Evolutionary conservation across 2,888 invertebrate genomes (phyloP), one percentile per base, ranked within the genome.

Genomic region (Nomada fabriciana): DNA sequence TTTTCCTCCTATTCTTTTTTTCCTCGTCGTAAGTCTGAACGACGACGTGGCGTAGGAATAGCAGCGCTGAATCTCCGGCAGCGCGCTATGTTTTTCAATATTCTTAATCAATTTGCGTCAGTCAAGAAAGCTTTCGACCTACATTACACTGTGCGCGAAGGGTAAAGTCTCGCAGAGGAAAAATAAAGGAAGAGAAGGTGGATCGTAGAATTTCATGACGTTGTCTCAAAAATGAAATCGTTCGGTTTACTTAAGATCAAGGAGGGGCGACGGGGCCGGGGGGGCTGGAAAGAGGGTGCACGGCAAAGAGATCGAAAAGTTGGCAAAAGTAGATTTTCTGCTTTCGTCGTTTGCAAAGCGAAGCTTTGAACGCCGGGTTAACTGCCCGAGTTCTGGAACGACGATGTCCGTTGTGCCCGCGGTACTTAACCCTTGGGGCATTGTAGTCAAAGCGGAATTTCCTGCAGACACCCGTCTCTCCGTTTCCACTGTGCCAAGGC

Each of bases 331-430:
- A 76, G 75, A 82, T 84, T 82, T 79, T 82, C 79, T 67, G 83
- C 79, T 79, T 75, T 83, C 78, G 73, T 60, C 82, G 79, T 79
- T 82, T 69, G 82, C 79, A 80, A 75, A 78, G 65, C 59, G 78
- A 72, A 73, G 83, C 79, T 84, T 82, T 73, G 82, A 79, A 72
- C 72, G 78, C n/a, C 29, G 79, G 76, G 73, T 79, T 79, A 83
- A 84, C 83, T 82, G 83, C 25, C 69, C 73, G 78, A 79, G 76
- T 84, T 84, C 79, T 76, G 78, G 57, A 82, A 84, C 79, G 83
- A 57, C 82, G 73, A 84, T 82, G 82, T 82, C 83, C 83, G 79
- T 50, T 72, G 74, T 52, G 72, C 82, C 72, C 76, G 50, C 72
- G 76, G 73, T 81, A 76, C 82, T 82, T 82, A 82, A 82, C 82